A percentile compares a stretch with the other conserved stretches of the same genome.
phyloP scores from a whole-genome alignment of 2,888 invertebrate genomes.

The Thalpophila matura region DNA sequence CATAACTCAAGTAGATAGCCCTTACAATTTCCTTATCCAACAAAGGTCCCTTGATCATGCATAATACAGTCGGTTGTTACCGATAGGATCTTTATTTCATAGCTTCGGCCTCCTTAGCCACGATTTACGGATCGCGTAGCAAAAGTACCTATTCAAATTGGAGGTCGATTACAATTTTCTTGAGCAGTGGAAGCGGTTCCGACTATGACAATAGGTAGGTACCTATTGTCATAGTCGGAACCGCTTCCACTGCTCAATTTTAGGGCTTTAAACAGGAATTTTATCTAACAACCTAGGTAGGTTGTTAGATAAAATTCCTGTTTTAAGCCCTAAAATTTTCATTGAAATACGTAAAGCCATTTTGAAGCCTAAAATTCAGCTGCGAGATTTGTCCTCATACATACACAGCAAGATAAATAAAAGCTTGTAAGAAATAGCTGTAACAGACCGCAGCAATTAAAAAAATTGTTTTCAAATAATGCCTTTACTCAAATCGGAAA shows the following conservation, averaged over 20 bases:
- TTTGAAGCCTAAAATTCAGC: neutral
- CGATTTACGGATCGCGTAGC: conserved; percentile 8
- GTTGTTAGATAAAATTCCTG: too few relatives aligned
- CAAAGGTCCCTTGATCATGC: neutral
- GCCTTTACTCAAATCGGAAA: neutral
- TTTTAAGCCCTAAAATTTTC: too few relatives aligned
- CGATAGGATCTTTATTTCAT: conserved; percentile 3
- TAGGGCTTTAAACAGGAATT: too few relatives aligned
- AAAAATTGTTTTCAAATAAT: conserved; percentile 4
- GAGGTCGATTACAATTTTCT: too few relatives aligned
- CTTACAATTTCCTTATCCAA: too few relatives aligned
- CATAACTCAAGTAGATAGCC: too few relatives aligned
- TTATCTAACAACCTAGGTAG: too few relatives aligned
- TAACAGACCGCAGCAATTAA: conserved; percentile 1
- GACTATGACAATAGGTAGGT: too few relatives aligned
- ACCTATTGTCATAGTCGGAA: too few relatives aligned
- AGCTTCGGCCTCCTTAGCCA: neutral
- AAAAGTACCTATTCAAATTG: too few relatives aligned
- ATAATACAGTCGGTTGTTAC: neutral
- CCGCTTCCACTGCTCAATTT: neutral
- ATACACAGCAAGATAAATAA: conserved; percentile 17
- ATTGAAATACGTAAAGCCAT: too few relatives aligned
- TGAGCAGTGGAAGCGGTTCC: neutral
- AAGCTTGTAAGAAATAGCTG: too few relatives aligned
- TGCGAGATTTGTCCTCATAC: neutral